Conservation (phyloP, 2,888 invertebrate genomes). For the Rhagophthalmus giganteus region DNA sequence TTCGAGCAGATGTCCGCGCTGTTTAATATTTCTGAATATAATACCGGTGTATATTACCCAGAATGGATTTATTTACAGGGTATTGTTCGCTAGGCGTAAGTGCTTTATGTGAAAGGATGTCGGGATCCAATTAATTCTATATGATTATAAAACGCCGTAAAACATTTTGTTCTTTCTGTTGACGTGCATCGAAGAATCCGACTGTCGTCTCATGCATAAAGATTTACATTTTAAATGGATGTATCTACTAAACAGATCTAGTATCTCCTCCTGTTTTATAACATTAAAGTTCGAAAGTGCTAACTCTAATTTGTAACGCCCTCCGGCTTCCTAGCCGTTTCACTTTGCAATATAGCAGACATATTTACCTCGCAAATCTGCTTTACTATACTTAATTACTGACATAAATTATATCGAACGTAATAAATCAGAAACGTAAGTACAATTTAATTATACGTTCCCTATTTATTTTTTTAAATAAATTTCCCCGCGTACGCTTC, state of each 20-base stretch:
- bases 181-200: conserved; percentile 9
- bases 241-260: conserved; percentile 14
- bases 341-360: conserved; percentile 1
- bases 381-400: conserved; percentile 30
- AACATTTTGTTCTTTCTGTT: conserved; percentile 17
- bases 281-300: conserved; percentile 14
- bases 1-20: conserved; percentile 49
- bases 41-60: conserved; percentile 43
- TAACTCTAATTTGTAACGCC: conserved; percentile 14
- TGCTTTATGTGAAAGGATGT: conserved; percentile 45
- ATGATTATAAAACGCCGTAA: conserved; percentile 40
- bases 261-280: conserved; percentile 8
- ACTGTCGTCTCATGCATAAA: conserved; percentile 19
- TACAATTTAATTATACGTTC: conserved; percentile 53
- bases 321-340: conserved; percentile 1
- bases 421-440: conserved; percentile 55
- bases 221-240: conserved; percentile 10
- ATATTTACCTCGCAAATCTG: conserved; percentile 3
- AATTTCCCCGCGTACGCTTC: conserved; percentile 43
- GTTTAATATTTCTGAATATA: conserved; percentile 46
- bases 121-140: conserved; percentile 42
- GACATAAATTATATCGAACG: conserved; percentile 53
- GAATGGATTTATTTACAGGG: conserved; percentile 51
- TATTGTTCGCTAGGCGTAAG: conserved; percentile 48
- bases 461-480: conserved; percentile 22